Evolutionary conservation across 2,113 vertebrate species (phyloP), one percentile per base, ranked within the genome.

Genomic region (Clinocottus analis): DNA sequence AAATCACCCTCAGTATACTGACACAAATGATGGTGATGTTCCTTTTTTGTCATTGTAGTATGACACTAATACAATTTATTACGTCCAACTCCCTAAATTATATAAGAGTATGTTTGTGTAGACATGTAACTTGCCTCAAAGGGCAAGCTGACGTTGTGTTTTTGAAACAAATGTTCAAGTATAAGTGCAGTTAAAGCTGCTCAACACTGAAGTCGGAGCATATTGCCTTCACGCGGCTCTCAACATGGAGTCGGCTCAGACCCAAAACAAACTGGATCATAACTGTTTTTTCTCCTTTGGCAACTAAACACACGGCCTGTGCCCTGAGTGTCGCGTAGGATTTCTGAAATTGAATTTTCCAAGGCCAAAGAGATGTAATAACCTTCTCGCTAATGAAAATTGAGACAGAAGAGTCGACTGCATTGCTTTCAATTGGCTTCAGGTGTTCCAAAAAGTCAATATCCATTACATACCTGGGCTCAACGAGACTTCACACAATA

Each of bases 281-380:
- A 55, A 71, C 53, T 41, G 25, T 64, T 55, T 58, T n/a, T 43
- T 63, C 47, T 79, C 69, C 74, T 59, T 13, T 11, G 59, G 59
- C 61, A 61, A 59, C 63, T 75, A 59, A 47, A n/a, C n/a, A n/a
- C 23, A 19, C 7, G 2, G 60, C 67, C 53, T 53, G 11, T 3
- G 19, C 77, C 61, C 51, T 58, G 47, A 83, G 69, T 72, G 76
- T 79, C 39, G 16, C 66, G 72, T 27, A 35, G 49, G 74, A 81
- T 77, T 86, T 83, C 56, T 51, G 11, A 86, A 82, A 91, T 79
- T 81, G 19, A 78, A 88, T 78, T 88, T 82, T 84, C 61, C 17
- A 17, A 39, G 41, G n/a, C 41, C 72, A 9, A 41, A 73, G 63
- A 90, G 71, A 78, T 89, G 77, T 64, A 88, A 85, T 86, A 82